Percentiles rank a stretch among this genome's conserved stretches.
These are phyloP conservation scores for Diabrotica balteata DNA, from an alignment of 2,888 invertebrate genomes.

Conservation along the genomic window DNA sequence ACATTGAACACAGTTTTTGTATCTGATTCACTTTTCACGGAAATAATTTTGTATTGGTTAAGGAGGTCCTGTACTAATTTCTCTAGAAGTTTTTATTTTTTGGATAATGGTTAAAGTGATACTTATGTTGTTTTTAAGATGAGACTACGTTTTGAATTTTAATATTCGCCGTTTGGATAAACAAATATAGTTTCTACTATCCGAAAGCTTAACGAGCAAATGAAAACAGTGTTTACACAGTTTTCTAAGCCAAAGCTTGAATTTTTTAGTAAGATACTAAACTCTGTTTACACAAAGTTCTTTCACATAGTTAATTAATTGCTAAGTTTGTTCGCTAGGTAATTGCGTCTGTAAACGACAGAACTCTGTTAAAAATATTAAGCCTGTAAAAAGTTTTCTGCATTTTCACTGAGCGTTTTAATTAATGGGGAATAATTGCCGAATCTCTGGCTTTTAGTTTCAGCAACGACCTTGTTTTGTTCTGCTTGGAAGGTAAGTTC, in stretches of 20 bases:
- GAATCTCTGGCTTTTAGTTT: conserved; percentile 25
- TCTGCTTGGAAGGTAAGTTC: not conserved
- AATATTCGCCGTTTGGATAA: no score
- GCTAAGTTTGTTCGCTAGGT: conserved; percentile 39
- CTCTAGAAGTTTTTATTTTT: no score
- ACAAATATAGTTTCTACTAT: no score
- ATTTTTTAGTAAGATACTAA: conserved; percentile 29
- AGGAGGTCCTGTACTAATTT: no score
- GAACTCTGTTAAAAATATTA: conserved; percentile 36
- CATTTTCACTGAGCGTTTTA: conserved; percentile 34
- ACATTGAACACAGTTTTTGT: no score
- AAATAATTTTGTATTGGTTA: no score
- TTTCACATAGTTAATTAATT: conserved; percentile 42
- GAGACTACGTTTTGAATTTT: no score
- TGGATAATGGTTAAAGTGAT: no score
- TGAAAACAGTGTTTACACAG: conserved; percentile 6
- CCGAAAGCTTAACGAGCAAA: no score
- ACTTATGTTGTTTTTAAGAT: no score
- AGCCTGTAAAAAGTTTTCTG: conserved; percentile 30
- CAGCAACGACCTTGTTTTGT: conserved; percentile 15
- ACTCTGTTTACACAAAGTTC: conserved; percentile 39
- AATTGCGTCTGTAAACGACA: conserved; percentile 37
- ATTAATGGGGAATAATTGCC: conserved; percentile 40
- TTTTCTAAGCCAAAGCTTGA: conserved; percentile 6
- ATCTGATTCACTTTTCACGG: no score